Conservation (phyloP, 1,140 invertebrate species). For the Caenorhabditis latens region DNA sequence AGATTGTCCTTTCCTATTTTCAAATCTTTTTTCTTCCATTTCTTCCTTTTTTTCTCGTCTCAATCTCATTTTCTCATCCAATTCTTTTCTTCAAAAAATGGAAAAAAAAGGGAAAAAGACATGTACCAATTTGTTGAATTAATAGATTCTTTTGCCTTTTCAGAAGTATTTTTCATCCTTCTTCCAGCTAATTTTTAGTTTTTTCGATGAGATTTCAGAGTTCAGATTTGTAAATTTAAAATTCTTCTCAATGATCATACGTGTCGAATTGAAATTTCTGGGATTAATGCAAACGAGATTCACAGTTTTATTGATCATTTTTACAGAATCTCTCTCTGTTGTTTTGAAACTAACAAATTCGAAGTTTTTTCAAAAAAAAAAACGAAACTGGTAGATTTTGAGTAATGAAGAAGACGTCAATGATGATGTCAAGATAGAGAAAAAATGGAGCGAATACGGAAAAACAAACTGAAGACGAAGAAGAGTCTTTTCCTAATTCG, state of each 20-base stretch:
- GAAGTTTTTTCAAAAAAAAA: background rate
- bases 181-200: background rate
- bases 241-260: background rate
- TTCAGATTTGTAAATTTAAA: background rate
- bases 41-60: background rate
- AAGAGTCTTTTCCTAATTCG: constrained; percentile 45
- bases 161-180: background rate
- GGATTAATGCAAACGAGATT: too few species aligned
- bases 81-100: constrained; percentile 14
- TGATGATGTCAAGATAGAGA: constrained; percentile 6
- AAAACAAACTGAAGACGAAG: constrained; percentile 31
- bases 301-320: too few species aligned
- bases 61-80: constrained; percentile 19
- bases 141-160: constrained; percentile 1
- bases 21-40: background rate
- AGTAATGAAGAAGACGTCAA: constrained; percentile 10
- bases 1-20: background rate
- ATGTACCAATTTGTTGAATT: constrained; percentile 49
- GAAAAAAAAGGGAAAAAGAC: background rate
- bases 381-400: background rate
- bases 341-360: too few species aligned
- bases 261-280: background rate
- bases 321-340: too few species aligned
- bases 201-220: background rate
- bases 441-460: background rate